phyloP scores from a whole-genome alignment of 2,113 vertebrate genomes.

The Engraulis encrasicolus region DNA sequence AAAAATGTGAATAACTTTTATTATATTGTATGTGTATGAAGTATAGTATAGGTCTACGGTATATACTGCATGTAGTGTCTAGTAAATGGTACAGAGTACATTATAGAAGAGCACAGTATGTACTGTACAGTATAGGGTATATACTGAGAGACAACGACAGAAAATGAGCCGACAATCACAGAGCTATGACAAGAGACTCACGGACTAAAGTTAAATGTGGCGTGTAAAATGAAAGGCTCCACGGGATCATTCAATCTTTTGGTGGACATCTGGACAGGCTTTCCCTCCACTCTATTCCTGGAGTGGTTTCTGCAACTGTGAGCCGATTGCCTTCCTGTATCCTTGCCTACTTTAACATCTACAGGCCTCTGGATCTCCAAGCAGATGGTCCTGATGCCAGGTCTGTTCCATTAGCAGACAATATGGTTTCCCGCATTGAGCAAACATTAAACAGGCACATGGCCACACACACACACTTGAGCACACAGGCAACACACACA shows the following conservation, averaged over 20 bases:
- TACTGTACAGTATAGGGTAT: no score
- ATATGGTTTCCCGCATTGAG: neutral
- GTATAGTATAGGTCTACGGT: no score
- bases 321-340: neutral
- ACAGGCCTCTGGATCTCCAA: neutral
- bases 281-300: neutral
- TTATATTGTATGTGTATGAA: no score
- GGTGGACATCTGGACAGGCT: neutral
- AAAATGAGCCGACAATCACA: neutral
- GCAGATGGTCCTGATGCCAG: neutral
- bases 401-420: constrained; percentile 1
- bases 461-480: neutral
- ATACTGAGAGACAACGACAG: neutral
- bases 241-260: neutral
- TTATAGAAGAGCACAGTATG: no score
- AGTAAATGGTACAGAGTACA: no score
- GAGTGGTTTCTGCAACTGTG: neutral
- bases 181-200: neutral
- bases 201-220: neutral
- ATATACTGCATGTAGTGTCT: no score
- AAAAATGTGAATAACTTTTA: no score
- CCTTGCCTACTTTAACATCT: neutral
- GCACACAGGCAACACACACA: no score
- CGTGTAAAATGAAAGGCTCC: neutral
- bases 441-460: neutral